phyloP scores from a whole-genome alignment of 2,113 vertebrate species.

The Melanerpes formicivorus region DNA sequence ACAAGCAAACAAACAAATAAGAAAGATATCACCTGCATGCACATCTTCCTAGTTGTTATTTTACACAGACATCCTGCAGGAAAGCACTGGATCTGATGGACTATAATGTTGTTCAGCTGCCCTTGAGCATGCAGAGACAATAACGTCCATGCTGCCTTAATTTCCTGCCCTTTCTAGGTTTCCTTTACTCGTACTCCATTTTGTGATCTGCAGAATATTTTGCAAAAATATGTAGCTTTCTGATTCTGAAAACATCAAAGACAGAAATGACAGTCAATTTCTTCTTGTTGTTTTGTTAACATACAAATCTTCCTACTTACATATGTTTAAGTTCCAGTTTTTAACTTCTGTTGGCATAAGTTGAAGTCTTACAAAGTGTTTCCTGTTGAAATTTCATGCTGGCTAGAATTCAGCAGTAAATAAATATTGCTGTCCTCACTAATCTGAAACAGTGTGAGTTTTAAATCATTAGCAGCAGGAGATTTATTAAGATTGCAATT shows the following conservation, averaged over 20 bases:
- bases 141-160: neutral
- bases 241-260: neutral
- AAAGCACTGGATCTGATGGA: neutral
- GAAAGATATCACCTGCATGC: neutral
- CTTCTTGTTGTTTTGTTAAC: neutral
- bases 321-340: constrained; percentile 34
- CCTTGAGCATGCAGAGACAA: neutral
- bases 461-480: constrained; percentile 75
- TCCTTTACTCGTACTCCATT: neutral
- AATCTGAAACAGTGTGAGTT: constrained; percentile 82
- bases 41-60: neutral
- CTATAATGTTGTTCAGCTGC: neutral
- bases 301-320: neutral
- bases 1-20: neutral
- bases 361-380: constrained; percentile 74
- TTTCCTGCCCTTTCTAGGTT: neutral
- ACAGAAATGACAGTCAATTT: neutral
- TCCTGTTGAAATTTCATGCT: constrained; percentile 76
- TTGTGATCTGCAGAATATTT: neutral
- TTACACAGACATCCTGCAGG: neutral
- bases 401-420: constrained; percentile 74
- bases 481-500: constrained; percentile 80
- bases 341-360: constrained; percentile 61
- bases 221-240: neutral
- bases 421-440: constrained; percentile 80